Percentiles rank a stretch among this genome's conserved stretches.
These are phyloP conservation scores for Myoxocephalus aenaeus DNA, from an alignment of 2,797 vertebrate genomes.

Conservation along the genomic window DNA sequence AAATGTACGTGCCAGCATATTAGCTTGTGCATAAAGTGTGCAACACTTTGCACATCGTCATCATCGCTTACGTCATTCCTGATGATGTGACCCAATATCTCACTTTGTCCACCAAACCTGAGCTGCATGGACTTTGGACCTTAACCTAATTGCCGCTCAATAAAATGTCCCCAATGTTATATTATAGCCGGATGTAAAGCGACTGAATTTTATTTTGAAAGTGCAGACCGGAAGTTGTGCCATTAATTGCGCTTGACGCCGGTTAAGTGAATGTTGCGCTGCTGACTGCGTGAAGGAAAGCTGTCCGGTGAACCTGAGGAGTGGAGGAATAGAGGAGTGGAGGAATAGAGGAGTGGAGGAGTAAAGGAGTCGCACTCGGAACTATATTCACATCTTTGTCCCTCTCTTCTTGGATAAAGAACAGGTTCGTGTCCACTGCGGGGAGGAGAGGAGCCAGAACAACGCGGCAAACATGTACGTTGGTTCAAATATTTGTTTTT, in stretches of 20 bases:
- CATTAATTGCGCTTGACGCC: background rate
- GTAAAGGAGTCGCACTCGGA: background rate
- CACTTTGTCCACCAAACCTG: too few relatives aligned
- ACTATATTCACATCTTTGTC: background rate
- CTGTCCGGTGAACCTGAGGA: background rate
- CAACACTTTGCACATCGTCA: too few relatives aligned
- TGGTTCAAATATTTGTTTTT: background rate
- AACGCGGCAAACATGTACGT: slow-evolving; percentile 51
- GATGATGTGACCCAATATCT: too few relatives aligned
- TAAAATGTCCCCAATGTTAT: too few relatives aligned
- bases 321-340: too few relatives aligned
- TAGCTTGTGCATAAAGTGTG: too few relatives aligned
- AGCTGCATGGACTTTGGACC: too few relatives aligned
- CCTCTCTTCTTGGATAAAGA: background rate
- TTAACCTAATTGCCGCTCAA: background rate
- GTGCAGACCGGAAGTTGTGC: background rate
- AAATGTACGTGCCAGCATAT: too few relatives aligned
- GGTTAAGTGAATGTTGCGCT: background rate
- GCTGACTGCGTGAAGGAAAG: slow-evolving; percentile 10
- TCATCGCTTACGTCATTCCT: too few relatives aligned
- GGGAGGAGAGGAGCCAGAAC: slow-evolving; percentile 27
- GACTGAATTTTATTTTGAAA: slow-evolving; percentile 26
- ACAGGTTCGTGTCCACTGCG: slow-evolving; percentile 1
- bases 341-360: too few relatives aligned
- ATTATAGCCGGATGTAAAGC: background rate